Conservation (phyloP, 2,113 vertebrate species). For the Pluvianellus socialis region DNA sequence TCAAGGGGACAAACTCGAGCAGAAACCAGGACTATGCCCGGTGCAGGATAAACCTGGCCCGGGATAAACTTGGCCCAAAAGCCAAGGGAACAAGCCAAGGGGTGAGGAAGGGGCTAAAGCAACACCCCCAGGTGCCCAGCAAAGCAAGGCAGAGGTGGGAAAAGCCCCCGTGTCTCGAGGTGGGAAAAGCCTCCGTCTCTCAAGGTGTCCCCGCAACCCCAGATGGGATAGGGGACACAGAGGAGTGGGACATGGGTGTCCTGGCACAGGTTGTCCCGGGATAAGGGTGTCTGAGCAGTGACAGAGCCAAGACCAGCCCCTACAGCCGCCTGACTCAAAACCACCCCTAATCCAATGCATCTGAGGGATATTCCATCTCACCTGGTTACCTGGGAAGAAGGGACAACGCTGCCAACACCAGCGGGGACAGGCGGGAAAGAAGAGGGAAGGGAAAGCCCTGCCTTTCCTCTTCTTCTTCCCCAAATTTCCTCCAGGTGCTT, state of each 20-base stretch:
- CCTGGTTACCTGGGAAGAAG: not conserved
- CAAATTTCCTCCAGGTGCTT: not conserved
- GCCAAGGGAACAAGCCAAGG: fast-evolving
- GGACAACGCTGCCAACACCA: not conserved
- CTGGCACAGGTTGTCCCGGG: not conserved
- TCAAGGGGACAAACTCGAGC: too few species aligned
- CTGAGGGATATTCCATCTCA: fast-evolving
- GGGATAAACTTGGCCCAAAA: not conserved
- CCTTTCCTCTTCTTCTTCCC: not conserved
- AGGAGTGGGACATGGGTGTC: fast-evolving
- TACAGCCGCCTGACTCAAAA: not conserved
- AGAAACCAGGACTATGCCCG: too few species aligned
- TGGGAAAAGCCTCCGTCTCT: not conserved
- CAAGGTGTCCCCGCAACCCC: not conserved
- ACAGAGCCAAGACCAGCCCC: not conserved
- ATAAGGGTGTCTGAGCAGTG: not conserved
- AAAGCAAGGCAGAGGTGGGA: not conserved
- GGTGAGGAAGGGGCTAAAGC: not conserved
- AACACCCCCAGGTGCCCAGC: fast-evolving
- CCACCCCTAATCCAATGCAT: fast-evolving
- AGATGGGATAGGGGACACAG: fast-evolving
- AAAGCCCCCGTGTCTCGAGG: not conserved
- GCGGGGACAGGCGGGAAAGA: too few species aligned
- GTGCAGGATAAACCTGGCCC: not conserved
- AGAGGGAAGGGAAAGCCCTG: not conserved